Percentiles rank a stretch among this genome's conserved stretches.
phyloP scores from a whole-genome alignment of 2,113 vertebrate genomes.

The Vanacampus margaritifer region DNA sequence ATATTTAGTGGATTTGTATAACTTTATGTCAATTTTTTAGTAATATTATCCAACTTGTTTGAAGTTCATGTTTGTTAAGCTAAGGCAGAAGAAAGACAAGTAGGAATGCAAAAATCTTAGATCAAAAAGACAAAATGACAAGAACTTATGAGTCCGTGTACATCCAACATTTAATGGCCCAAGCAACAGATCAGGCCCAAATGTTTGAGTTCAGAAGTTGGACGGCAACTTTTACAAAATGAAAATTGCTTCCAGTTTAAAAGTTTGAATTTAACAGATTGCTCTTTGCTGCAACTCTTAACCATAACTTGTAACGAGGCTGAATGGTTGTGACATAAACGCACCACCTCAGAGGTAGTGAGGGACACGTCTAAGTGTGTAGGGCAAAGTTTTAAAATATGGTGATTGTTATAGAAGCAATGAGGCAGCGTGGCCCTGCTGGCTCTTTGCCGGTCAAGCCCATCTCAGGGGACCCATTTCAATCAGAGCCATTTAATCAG shows the following conservation, averaged over 20 bases:
- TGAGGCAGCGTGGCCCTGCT: slow-evolving; percentile 22
- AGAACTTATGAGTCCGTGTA: not conserved
- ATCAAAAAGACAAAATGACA: not conserved
- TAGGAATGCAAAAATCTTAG: no score
- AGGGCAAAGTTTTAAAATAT: slow-evolving; percentile 17
- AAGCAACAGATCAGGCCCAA: not conserved
- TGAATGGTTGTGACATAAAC: not conserved
- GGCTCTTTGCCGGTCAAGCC: slow-evolving; percentile 29
- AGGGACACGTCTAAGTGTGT: not conserved
- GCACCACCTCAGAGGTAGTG: not conserved
- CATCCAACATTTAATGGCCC: not conserved
- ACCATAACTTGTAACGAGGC: not conserved
- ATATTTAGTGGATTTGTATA: no score
- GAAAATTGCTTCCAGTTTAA: not conserved
- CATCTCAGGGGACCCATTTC: slow-evolving; percentile 18
- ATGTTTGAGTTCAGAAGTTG: not conserved
- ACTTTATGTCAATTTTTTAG: no score
- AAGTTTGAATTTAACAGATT: not conserved
- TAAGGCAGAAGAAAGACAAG: not conserved
- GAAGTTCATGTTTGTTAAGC: not conserved
- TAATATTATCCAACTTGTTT: not conserved
- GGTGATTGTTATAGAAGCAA: slow-evolving; percentile 13
- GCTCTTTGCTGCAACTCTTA: not conserved
- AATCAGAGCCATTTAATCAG: slow-evolving; percentile 52
- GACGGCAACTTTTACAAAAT: not conserved